phyloP scores from a whole-genome alignment of 2,113 vertebrate genomes.

The Equus quagga region DNA sequence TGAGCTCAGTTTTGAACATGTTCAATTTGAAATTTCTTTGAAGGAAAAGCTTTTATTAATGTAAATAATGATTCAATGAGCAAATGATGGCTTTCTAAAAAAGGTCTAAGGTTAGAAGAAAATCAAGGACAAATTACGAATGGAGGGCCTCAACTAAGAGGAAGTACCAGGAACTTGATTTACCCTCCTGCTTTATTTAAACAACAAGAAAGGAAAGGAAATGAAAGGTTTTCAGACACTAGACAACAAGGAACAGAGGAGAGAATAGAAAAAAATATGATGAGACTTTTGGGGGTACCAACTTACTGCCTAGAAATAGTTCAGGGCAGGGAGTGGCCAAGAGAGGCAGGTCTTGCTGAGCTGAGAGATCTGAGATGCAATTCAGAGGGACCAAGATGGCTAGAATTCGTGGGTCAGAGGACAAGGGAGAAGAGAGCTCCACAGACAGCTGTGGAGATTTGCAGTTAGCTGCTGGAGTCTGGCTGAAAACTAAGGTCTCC shows the following conservation, averaged over 20 bases:
- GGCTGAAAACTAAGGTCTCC: background rate
- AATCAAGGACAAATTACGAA: constrained; percentile 3
- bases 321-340: background rate
- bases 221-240: background rate
- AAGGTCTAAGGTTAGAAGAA: background rate
- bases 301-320: background rate
- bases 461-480: background rate
- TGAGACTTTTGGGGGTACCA: background rate
- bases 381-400: background rate
- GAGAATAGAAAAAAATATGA: background rate
- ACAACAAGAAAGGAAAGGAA: background rate
- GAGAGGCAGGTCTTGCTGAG: background rate
- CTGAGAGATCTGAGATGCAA: background rate
- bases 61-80: background rate
- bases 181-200: background rate
- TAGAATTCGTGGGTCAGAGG: background rate
- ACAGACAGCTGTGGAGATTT: background rate
- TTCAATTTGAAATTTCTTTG: background rate
- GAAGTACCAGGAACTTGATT: background rate
- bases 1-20: background rate
- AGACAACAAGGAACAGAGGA: background rate
- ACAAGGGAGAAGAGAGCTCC: background rate
- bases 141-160: background rate
- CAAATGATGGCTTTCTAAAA: background rate
- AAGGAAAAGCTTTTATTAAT: background rate